Evolutionary conservation across 2,113 vertebrate species (phyloP), one percentile per base, ranked within the genome.

Genomic region (Plestiodon gilberti): DNA sequence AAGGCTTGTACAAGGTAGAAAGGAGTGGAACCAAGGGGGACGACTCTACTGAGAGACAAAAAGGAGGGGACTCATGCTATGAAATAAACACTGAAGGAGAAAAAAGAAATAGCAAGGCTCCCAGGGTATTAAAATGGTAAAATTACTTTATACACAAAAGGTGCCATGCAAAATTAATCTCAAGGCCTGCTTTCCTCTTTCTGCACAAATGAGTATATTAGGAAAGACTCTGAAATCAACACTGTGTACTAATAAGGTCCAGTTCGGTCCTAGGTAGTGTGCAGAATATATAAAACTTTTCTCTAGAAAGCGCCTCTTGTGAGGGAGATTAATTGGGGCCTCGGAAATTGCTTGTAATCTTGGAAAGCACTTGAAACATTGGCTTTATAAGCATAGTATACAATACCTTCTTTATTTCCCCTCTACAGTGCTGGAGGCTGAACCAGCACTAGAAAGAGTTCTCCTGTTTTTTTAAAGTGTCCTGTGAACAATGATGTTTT

Each of bases 311-410:
- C 20, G 55, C 11, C 77, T 80, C 67, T 80, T 71, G 76, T 80
- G 78, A n/a, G 25, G 40, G 13, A 86, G 55, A 86, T 80, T 79
- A 86, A 79, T 18, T 79, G 52, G 43, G 77, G 65, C 76, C 28
- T 61, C n/a, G 15, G 35, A 86, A 86, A 79, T 71, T 59, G 76
- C 76, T 79, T 80, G 55, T 55, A 62, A 33, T 73, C 69, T 65
- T 52, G 55, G 30, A 80, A 71, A 80, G 38, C n/a, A 43, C 35
- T 86, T 80, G 65, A 86, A 86, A 80, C 48, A 73, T 59, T 62
- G 78, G 57, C 52, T 80, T 86, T 86, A 79, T 59, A 86, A 80
- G 30, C 1, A n/a, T 20, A 23, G 30, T 18, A 17, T 73, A 61
- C 77, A 86, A 79, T 43, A 52, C 77, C 18, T 75, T 74, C 62